Evolutionary conservation across 1,140 invertebrate genomes (phyloP).

Genomic region (Ctenoplectra terminalis): DNA sequence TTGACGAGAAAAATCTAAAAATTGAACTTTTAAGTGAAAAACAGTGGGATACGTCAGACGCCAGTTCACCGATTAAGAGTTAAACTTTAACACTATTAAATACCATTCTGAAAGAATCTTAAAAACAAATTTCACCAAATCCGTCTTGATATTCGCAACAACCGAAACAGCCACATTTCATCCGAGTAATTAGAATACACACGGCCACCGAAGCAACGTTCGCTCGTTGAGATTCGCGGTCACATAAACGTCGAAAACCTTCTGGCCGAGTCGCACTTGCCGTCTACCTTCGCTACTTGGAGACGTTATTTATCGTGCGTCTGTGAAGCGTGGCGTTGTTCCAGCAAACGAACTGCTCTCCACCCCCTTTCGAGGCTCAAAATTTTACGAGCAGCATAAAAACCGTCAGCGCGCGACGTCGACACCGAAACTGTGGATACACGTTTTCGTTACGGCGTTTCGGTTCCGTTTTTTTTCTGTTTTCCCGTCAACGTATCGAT

Average conservation of each 20-base stretch:
- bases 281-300: background rate
- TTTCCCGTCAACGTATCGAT: background rate
- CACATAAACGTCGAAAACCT: conserved; percentile 18
- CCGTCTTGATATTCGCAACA: background rate
- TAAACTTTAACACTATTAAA: too few species aligned
- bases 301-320: conserved; percentile 13
- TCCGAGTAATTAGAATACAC: background rate
- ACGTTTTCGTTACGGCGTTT: background rate
- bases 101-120: too few species aligned
- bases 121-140: too few species aligned
- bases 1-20: too few species aligned
- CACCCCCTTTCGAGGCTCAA: background rate
- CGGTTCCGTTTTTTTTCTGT: background rate
- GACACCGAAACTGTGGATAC: conserved; percentile 1
- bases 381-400: conserved; percentile 41
- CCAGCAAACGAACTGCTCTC: background rate
- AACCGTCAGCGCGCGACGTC: background rate
- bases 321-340: background rate
- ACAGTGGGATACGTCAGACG: too few species aligned
- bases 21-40: too few species aligned
- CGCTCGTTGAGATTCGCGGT: background rate
- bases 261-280: background rate
- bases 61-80: too few species aligned
- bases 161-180: background rate
- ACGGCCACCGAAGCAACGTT: background rate